Base-by-base conservation (phyloP, 2,113 vertebrate genomes). In the Sturnira hondurensis region DNA sequence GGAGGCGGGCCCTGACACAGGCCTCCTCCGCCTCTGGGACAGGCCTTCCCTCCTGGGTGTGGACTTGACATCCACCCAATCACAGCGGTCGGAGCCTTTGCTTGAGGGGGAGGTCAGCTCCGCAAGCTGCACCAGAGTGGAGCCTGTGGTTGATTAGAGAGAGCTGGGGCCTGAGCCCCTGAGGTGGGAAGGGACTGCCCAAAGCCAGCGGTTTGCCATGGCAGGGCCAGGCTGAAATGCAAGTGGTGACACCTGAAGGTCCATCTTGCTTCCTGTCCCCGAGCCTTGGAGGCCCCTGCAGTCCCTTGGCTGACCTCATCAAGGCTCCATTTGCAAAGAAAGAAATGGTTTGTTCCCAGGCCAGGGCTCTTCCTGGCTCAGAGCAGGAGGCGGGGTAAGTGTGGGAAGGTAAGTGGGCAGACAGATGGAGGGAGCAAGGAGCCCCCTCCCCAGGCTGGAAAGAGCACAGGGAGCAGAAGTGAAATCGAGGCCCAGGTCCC, bases 281-380 rank as follows among this genome's bases (percentile, higher is more conserved):
- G 22, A 10, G 9, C 54, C 50, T 77, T 1, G 0, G 41, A 50
- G 20, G 26, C 63, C 41, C 33, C 45, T 4, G 4, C 9, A 45
- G 15, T 11, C n/a, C n/a, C 54, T 91, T 0, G 0, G n/a, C 22
- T 0, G 5, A 43, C 73, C 83, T 78, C 26, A 9, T 41, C 22
- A 76, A 84, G 45, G 45, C 47, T 58, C 16, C 20, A 1, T 45
- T 45, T 90, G 16, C 20, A 43, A 58, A 86, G 67, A 78, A 43
- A 38, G 74, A 71, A 77, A 28, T 14, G 22, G 3, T n/a, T 28
- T 47, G 47, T 54, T 63, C 22, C 63, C 28, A 31, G 12, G 41
- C 47, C 10, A 12, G 19, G 33, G 63, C 28, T 50, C 13, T 22
- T 70, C 22, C 14, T 7, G 15, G 7, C 54, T 43, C 8, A 24